phyloP scores from a whole-genome alignment of 2,113 vertebrate genomes.

The Mystacornis crossleyi region DNA sequence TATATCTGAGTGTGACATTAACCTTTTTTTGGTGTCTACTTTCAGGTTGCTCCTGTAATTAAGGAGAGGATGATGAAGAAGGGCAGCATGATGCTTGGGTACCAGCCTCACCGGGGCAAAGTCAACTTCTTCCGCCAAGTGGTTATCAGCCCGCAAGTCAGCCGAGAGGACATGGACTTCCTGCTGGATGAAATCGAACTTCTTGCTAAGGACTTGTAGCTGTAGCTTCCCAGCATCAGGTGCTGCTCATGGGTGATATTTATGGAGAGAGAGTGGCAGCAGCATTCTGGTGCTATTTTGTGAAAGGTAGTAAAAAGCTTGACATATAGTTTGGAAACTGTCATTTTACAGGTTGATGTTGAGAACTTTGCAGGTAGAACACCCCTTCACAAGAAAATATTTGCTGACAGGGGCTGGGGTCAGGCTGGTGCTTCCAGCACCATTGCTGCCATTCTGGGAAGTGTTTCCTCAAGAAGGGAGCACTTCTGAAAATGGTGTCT shows the following conservation, averaged over 20 bases:
- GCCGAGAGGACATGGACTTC: conserved; percentile 84
- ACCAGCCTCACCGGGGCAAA: conserved; percentile 80
- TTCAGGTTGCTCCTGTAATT: conserved; percentile 83
- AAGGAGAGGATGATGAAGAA: conserved; percentile 89
- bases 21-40: not conserved
- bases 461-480: not conserved
- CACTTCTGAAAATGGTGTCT: not conserved
- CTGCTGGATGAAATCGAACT: conserved; percentile 83
- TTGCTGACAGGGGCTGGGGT: not conserved
- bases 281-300: not conserved
- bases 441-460: not conserved
- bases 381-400: not conserved
- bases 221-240: conserved; percentile 24
- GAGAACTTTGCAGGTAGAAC: not conserved
- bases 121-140: conserved; percentile 89
- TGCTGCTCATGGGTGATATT: not conserved
- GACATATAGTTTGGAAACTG: not conserved
- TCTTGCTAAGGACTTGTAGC: conserved; percentile 82
- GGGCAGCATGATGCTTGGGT: conserved; percentile 85
- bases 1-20: not conserved
- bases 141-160: conserved; percentile 82
- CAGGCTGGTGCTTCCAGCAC: not conserved
- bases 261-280: not conserved
- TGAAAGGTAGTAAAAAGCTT: not conserved
- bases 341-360: not conserved